phyloP scores from a whole-genome alignment of 2,113 vertebrate genomes.

The Gasterosteus nipponicus region DNA sequence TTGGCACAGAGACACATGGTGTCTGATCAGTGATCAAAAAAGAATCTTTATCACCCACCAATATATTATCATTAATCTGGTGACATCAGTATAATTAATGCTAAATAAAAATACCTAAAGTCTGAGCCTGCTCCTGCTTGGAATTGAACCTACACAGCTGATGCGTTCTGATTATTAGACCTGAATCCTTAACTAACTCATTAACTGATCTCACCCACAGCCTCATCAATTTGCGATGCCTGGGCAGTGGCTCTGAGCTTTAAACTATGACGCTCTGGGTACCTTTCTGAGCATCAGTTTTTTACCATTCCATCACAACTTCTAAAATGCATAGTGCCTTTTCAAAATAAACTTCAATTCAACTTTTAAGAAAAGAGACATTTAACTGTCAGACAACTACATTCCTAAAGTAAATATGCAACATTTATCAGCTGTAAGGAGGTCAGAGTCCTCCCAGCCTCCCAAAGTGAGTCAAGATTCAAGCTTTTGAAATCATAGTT shows the following conservation, averaged over 20 bases:
- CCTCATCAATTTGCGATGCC: neutral
- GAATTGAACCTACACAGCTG: conserved; percentile 2
- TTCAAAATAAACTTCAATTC: neutral
- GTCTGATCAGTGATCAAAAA: conserved; percentile 16
- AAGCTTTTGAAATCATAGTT: neutral
- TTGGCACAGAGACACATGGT: neutral
- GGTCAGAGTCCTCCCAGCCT: neutral
- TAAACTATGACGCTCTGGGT: neutral
- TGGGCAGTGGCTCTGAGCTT: no score
- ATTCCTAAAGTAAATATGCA: neutral
- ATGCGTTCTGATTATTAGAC: neutral
- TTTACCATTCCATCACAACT: neutral
- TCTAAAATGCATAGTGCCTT: neutral
- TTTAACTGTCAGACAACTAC: neutral
- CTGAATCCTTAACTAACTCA: neutral
- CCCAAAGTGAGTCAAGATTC: neutral
- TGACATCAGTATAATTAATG: conserved; percentile 4
- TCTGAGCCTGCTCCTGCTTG: neutral
- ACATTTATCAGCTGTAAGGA: neutral
- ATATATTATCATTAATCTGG: conserved; percentile 1
- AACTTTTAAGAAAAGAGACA: neutral
- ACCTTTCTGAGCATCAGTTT: neutral
- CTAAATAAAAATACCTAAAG: neutral
- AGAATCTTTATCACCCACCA: conserved; percentile 4
- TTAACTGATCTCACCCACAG: neutral